Evolutionary conservation across 2,113 vertebrate genomes (phyloP), one percentile per base, ranked within the genome.

Genomic region (Zingel zingel): DNA sequence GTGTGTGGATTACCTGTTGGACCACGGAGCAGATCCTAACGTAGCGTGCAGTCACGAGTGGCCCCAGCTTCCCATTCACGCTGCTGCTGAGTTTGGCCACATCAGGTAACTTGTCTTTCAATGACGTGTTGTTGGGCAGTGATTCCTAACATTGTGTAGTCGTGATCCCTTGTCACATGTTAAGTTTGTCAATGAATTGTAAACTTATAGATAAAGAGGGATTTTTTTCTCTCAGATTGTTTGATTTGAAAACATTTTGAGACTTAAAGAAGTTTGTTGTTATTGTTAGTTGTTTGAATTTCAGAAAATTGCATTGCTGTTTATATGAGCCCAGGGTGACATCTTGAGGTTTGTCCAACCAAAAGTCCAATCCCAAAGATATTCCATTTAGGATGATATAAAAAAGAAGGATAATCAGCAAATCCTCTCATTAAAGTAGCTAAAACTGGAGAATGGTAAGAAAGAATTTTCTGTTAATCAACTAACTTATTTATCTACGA

Each of bases 61-160:
- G 85, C 97, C 96, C 83, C 98, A 99, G 91, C 85, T 99, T 47
- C 97, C 98, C 61, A 96, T 99, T 77, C 97, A 99, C 8, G 97
- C 97, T 5, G 98, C 98, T 0, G 96, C 98, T 23, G 93, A 99
- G 89, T 98, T 97, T 65, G 96, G 97, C 50, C 97, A 96, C 58
- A 77, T 87, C 65, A 86, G 96, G 98, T 99, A 19, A 50, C 39
- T 7, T 4, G 14, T 62, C n/a, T 74, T 27, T 27, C 27, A 27
- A 27, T 27, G 27, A 27, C 27, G 27, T 27, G 27, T 27, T 23
- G 2, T 19, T 19, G 25, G 12, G 25, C 50, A 58, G 19, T n/a
- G 33, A 43, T 8, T 43, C 15, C 48, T 43, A 33, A 27, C 3
- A 21, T 9, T 19, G 6, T 68, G 1, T 14, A 16, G 9, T 16